phyloP scores from a whole-genome alignment of 2,888 invertebrate genomes.

The Disparrhopalites patrizii region DNA sequence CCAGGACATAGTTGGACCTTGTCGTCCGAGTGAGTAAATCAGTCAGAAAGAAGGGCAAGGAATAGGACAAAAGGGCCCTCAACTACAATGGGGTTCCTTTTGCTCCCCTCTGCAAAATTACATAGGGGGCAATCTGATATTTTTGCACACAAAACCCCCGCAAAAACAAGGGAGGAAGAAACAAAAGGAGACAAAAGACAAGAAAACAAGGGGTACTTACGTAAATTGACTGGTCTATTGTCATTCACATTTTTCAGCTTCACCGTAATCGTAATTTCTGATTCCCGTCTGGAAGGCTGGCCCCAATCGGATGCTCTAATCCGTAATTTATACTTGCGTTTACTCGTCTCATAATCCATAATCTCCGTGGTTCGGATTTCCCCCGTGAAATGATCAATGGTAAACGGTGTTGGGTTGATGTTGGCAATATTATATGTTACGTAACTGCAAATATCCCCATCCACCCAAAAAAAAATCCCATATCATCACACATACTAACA shows the following conservation, averaged over 20 bases:
- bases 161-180: slow-evolving; percentile 31
- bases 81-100: no score
- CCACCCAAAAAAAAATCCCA: no score
- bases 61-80: no score
- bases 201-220: slow-evolving; percentile 7
- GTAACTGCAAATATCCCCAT: slow-evolving; percentile 80
- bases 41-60: no score
- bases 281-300: slow-evolving; percentile 81
- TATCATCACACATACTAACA: no score
- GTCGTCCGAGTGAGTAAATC: no score
- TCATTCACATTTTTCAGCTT: slow-evolving; percentile 79
- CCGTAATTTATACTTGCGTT: slow-evolving; percentile 72
- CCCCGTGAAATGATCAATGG: slow-evolving; percentile 90
- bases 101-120: no score
- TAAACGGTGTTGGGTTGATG: slow-evolving; percentile 85
- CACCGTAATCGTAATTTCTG: slow-evolving; percentile 79
- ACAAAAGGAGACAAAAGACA: background rate
- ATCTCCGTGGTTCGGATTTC: slow-evolving; percentile 76
- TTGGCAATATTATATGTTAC: slow-evolving; percentile 92
- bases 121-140: no score
- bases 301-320: slow-evolving; percentile 93
- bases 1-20: no score
- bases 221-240: slow-evolving; percentile 24
- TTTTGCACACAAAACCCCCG: background rate
- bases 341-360: slow-evolving; percentile 87